Conservation (phyloP, 1,140 invertebrate genomes). For the Anoplolepis gracilipes region DNA sequence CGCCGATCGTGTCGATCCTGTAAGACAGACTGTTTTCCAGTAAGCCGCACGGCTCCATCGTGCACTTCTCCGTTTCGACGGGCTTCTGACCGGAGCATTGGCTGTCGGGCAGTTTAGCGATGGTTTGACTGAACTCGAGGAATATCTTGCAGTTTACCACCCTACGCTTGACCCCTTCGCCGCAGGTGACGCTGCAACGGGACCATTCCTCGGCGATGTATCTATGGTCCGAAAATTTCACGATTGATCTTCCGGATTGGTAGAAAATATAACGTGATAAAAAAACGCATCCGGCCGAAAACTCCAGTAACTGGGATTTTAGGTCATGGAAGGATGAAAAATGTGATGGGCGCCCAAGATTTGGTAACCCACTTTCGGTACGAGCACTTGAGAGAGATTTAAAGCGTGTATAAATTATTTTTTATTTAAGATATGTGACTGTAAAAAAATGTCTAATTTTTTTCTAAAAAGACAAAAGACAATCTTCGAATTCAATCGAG, state of each 20-base stretch:
- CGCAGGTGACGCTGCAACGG: constrained; percentile 95
- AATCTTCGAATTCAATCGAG: not conserved
- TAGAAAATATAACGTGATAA: not conserved
- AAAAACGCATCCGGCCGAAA: not conserved
- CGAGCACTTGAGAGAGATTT: constrained; percentile 12
- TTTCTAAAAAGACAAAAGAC: not conserved
- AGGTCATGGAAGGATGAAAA: constrained; percentile 33
- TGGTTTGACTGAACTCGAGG: constrained; percentile 94
- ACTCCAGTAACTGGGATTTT: constrained; percentile 22
- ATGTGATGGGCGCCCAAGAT: constrained; percentile 18
- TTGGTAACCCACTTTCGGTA: constrained; percentile 1
- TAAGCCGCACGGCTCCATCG: constrained; percentile 89
- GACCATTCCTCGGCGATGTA: constrained; percentile 94
- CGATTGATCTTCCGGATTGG: constrained; percentile 13
- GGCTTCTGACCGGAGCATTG: constrained; percentile 95
- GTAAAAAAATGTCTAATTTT: not conserved
- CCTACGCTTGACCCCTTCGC: constrained; percentile 93
- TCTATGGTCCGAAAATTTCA: constrained; percentile 81
- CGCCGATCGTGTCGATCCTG: constrained; percentile 84
- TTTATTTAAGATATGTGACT: not conserved
- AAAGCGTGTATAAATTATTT: constrained; percentile 2
- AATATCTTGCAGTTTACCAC: constrained; percentile 97
- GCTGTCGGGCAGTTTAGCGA: constrained; percentile 94
- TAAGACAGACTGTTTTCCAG: constrained; percentile 82
- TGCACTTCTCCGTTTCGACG: constrained; percentile 91